Conservation (phyloP, 2,113 vertebrate genomes). For the Laterallus jamaicensis region DNA sequence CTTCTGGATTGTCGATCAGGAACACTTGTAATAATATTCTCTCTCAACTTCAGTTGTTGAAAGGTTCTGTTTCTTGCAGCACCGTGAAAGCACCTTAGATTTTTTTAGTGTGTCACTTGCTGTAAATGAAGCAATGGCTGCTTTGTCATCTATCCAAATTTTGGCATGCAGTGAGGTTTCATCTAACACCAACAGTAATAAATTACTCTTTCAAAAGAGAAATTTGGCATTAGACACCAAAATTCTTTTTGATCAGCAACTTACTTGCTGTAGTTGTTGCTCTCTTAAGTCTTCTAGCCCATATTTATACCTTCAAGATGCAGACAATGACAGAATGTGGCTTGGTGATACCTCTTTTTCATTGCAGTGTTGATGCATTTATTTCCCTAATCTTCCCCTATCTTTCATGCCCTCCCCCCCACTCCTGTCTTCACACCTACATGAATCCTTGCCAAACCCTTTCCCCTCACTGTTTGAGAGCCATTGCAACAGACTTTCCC, state of each 20-base stretch:
- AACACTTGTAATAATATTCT: not conserved
- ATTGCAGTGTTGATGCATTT: not conserved
- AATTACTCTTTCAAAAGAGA: not conserved
- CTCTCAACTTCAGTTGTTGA: not conserved
- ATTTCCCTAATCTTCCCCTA: not conserved
- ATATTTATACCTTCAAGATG: not conserved
- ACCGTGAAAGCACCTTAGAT: not conserved
- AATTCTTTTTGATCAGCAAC: not conserved
- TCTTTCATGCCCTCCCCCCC: no score
- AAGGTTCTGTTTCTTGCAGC: not conserved
- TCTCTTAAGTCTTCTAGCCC: not conserved
- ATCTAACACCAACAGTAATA: not conserved
- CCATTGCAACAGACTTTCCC: not conserved
- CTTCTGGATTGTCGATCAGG: not conserved
- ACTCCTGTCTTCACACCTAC: not conserved
- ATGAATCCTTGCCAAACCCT: not conserved
- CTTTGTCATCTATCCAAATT: not conserved
- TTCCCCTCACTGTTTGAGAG: not conserved
- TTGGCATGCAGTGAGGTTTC: not conserved
- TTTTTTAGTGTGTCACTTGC: not conserved
- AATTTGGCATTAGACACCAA: not conserved
- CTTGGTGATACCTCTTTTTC: not conserved
- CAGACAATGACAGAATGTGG: not conserved
- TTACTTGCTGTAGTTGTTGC: not conserved
- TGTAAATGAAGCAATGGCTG: conserved; percentile 5